A percentile compares a stretch with the other conserved stretches of the same genome.
Evolutionary conservation across 2,888 invertebrate species (phyloP).

Genomic region (Pollenia labialis): DNA sequence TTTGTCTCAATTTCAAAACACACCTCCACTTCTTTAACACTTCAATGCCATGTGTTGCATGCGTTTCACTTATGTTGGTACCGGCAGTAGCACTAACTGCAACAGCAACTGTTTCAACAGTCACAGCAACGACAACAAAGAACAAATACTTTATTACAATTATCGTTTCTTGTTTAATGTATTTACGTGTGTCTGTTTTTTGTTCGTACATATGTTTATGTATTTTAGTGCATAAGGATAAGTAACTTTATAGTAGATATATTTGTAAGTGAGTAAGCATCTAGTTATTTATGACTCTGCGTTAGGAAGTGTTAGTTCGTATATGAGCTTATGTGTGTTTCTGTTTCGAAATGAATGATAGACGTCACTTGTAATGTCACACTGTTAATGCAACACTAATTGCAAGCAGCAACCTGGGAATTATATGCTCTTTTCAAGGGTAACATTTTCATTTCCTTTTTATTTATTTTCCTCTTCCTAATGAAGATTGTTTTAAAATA

Average conservation of each 20-base stretch:
- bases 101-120: background rate
- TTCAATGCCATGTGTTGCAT: slow-evolving; percentile 62
- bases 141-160: slow-evolving; percentile 60
- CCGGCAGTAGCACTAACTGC: background rate
- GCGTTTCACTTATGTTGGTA: slow-evolving; percentile 39
- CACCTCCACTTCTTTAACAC: slow-evolving; percentile 28
- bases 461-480: slow-evolving; percentile 34
- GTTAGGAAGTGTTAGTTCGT: background rate
- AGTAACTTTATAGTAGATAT: slow-evolving; percentile 26
- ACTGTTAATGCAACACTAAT: slow-evolving; percentile 75
- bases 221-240: slow-evolving; percentile 73
- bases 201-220: background rate
- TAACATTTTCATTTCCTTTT: slow-evolving; percentile 63
- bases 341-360: slow-evolving; percentile 72
- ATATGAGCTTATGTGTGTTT: background rate
- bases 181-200: background rate
- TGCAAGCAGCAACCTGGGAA: slow-evolving; percentile 70
- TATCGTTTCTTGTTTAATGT: slow-evolving; percentile 40
- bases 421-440: slow-evolving; percentile 68
- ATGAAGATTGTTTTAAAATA: slow-evolving; percentile 43
- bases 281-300: background rate
- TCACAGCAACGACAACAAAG: background rate
- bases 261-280: background rate
- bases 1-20: slow-evolving; percentile 34
- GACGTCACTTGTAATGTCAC: slow-evolving; percentile 74